A percentile compares a stretch with the other conserved stretches of the same genome.
These are phyloP conservation scores for Rhizoglyphus robini DNA, from an alignment of 1,140 invertebrate genomes.

Conservation along the genomic window DNA sequence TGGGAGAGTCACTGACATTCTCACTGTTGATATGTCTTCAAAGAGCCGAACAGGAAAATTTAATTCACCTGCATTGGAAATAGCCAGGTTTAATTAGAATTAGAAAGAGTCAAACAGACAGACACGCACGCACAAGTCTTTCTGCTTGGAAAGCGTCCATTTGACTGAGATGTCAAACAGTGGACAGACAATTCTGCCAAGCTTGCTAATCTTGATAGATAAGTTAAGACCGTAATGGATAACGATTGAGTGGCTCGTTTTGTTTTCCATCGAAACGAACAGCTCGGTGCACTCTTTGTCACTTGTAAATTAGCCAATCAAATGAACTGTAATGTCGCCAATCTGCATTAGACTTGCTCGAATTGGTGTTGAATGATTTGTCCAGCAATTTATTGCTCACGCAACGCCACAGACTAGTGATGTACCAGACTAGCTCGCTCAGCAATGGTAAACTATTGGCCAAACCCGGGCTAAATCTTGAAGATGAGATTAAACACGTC, in stretches of 20 bases:
- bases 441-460: no score
- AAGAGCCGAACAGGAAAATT: background rate
- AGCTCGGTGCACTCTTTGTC: background rate
- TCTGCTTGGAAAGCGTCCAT: background rate
- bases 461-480: no score
- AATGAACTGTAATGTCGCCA: background rate
- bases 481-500: no score
- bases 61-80: background rate
- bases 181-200: background rate
- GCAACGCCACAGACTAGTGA: no score
- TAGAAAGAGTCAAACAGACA: background rate
- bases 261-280: background rate
- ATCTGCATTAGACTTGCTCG: background rate
- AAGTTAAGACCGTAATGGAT: background rate
- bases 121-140: background rate
- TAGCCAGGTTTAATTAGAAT: background rate
- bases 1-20: no score
- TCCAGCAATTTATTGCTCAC: no score
- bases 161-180: constrained; percentile 5
- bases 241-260: background rate
- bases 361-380: background rate
- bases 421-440: no score
- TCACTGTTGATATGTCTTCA: background rate
- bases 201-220: background rate
- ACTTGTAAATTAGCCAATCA: background rate